Conservation (phyloP, 92 coral and sea anemone species). For the Scolanthus callimorphus region DNA sequence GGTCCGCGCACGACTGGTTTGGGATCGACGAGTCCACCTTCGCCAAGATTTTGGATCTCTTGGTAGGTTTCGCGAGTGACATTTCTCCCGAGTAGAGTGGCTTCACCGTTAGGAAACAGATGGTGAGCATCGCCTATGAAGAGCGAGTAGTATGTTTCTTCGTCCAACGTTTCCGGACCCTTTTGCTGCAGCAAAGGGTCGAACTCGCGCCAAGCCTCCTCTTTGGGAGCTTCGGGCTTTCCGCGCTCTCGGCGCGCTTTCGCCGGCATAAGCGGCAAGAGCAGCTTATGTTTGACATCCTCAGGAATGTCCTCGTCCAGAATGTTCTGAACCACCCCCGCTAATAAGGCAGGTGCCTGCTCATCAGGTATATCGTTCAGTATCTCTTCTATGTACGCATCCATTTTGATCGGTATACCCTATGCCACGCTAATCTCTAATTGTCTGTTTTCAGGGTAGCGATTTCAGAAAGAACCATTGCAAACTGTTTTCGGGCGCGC, state of each 20-base stretch:
- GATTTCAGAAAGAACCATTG: too few species aligned
- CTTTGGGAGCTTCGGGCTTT: too few species aligned
- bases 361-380: neutral
- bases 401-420: too few species aligned
- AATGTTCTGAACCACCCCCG: conserved; percentile 1
- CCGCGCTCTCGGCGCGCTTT: neutral
- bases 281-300: conserved; percentile 6
- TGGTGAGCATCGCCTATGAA: conserved; percentile 1
- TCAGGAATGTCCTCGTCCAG: conserved; percentile 9
- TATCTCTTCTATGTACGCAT: too few species aligned
- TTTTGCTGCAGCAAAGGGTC: conserved; percentile 6
- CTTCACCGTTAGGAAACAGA: too few species aligned
- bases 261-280: conserved; percentile 1
- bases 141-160: neutral
- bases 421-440: too few species aligned
- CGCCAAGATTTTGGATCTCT: neutral
- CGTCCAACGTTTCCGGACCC: conserved; percentile 1
- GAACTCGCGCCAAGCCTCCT: too few species aligned
- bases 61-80: neutral
- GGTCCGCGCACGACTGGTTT: conserved; percentile 12
- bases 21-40: neutral
- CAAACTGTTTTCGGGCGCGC: too few species aligned
- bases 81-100: neutral
- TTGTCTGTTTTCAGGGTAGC: too few species aligned
- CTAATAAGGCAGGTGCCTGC: neutral